Base-by-base conservation (phyloP, 2,113 vertebrate genomes). In the Stigmatopora nigra region DNA sequence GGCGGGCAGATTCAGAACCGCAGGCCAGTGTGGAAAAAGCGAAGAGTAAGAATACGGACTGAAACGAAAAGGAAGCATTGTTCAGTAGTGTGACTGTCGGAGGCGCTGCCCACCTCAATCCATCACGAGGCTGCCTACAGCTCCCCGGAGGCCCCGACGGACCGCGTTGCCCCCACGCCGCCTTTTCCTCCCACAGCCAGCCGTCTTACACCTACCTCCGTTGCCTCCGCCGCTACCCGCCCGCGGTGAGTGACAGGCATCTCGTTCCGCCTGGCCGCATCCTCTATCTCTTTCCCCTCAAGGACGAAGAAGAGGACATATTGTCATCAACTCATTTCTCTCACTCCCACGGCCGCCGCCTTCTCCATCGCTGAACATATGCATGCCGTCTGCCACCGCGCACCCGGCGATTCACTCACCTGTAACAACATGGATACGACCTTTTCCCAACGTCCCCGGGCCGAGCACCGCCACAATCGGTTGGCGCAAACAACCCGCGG, bases 231-330 rank as follows among this genome's bases (percentile, higher is more conserved):
- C 75, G 71, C 62, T 73, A 64, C 73, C 67, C 20, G 22, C 78
- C 63, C n/a, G 7, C 67, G 60, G 64, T 91, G 86, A 91, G 80
- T 89, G 88, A 89, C 88, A 91, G 87, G 78, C 83, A 63, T 91
- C 84, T 45, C 70, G 89, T 88, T 88, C 82, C 70, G 70, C 87
- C 79, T 82, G 83, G 83, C 82, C 83, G 84, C 73, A 74, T 72
- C 73, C 70, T 78, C 80, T 81, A 83, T 87, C 83, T 88, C 71
- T 36, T 25, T 67, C 66, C 82, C 85, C 86, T 84, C 78, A 87
- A 88, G 88, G 83, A 87, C 85, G 75, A 79, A 74, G 63, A 71
- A 79, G 77, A 85, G 85, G 85, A 86, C 87, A 84, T 74, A 86
- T 81, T 87, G 82, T 87, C 84, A 85, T 89, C 84, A 87, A 71